phyloP scores from a whole-genome alignment of 2,113 vertebrate genomes.

The Onychostruthus taczanowskii region DNA sequence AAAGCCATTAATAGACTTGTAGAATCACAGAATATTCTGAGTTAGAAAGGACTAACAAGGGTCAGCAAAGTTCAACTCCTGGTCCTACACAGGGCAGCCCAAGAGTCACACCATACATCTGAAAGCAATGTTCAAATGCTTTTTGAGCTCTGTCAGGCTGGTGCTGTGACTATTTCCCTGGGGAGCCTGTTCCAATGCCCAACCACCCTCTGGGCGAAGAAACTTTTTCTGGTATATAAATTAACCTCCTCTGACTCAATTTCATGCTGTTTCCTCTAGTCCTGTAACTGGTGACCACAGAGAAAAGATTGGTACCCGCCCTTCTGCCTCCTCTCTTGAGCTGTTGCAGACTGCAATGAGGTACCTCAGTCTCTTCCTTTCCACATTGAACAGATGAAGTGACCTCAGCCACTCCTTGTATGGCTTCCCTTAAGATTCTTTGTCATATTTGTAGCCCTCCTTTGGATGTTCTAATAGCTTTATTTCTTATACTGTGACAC shows the following conservation, averaged over 20 bases:
- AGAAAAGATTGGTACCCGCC: neutral
- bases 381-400: neutral
- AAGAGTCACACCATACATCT: neutral
- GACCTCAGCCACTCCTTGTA: neutral
- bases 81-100: neutral
- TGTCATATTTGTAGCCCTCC: too few relatives aligned
- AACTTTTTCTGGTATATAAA: neutral
- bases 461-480: neutral
- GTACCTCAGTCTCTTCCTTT: neutral
- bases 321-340: neutral
- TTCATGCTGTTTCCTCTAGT: neutral
- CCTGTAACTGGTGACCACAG: neutral
- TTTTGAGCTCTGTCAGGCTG: neutral
- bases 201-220: neutral
- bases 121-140: neutral
- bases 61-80: neutral
- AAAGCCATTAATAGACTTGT: neutral
- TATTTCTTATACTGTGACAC: fast-evolving
- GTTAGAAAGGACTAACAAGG: neutral
- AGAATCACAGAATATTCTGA: neutral
- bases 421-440: neutral
- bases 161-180: neutral
- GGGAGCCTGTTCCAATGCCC: neutral
- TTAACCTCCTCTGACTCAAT: neutral
- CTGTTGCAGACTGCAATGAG: neutral